These are phyloP conservation scores for Axea sp. DNA, from an alignment of 2,888 invertebrate species.

Conservation along the genomic window DNA sequence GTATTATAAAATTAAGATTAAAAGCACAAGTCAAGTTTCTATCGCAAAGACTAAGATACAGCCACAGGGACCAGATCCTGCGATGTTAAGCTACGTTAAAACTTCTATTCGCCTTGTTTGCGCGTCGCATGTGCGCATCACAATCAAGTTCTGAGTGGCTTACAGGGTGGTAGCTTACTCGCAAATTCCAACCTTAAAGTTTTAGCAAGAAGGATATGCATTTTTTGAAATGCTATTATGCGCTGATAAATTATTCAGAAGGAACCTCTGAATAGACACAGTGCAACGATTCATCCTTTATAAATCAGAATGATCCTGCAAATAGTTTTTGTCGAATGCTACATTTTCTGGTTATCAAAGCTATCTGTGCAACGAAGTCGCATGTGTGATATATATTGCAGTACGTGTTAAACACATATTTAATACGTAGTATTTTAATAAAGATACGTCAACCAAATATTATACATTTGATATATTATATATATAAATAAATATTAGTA, in stretches of 20 bases:
- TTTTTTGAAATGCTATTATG: slow-evolving; percentile 38
- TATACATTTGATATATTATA: no score
- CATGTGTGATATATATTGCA: no score
- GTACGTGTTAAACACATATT: no score
- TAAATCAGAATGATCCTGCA: slow-evolving; percentile 36
- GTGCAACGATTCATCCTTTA: slow-evolving; percentile 17
- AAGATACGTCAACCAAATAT: no score
- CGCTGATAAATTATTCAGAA: slow-evolving; percentile 41
- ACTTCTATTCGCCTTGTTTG: slow-evolving; percentile 46
- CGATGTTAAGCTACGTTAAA: slow-evolving; percentile 48
- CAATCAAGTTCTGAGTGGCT: slow-evolving; percentile 55
- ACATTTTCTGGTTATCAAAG: not conserved
- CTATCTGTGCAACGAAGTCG: no score
- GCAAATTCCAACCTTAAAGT: slow-evolving; percentile 50
- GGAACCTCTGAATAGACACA: no score
- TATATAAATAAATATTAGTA: no score
- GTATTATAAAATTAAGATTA: slow-evolving; percentile 57
- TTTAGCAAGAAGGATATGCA: slow-evolving; percentile 30
- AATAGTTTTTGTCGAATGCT: not conserved
- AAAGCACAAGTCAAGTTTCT: slow-evolving; percentile 54
- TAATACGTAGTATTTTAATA: no score
- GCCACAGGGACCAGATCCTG: slow-evolving; percentile 48
- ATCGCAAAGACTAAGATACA: slow-evolving; percentile 41
- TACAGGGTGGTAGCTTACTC: slow-evolving; percentile 37
- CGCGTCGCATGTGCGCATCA: slow-evolving; percentile 55